phyloP scores from a whole-genome alignment of 2,113 vertebrate genomes.

The Parus major region DNA sequence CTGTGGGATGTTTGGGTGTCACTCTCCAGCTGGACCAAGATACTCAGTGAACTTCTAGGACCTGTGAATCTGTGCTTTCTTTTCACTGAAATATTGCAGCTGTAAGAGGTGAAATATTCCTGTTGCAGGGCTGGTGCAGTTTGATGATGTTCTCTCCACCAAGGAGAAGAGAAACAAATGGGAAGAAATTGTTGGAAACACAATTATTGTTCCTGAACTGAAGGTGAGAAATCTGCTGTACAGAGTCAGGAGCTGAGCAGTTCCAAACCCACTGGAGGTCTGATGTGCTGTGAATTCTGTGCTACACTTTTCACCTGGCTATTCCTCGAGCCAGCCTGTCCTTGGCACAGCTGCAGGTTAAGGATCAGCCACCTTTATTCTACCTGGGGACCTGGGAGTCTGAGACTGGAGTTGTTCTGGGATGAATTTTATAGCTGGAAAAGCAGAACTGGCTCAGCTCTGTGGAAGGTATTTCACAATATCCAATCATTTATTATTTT shows the following conservation, averaged over 20 bases:
- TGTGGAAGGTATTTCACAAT: not conserved
- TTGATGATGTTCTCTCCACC: constrained; percentile 72
- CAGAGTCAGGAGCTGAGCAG: not conserved
- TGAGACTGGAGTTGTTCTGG: not conserved
- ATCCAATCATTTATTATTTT: not conserved
- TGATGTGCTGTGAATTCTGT: not conserved
- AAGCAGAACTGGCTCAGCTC: not conserved
- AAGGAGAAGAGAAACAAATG: constrained; percentile 85
- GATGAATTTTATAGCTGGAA: not conserved
- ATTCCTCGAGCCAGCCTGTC: not conserved
- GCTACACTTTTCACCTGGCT: not conserved
- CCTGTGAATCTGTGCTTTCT: not conserved
- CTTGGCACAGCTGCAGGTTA: not conserved
- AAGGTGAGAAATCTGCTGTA: constrained; percentile 71
- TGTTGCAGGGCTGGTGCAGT: constrained; percentile 68
- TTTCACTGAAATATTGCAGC: not conserved
- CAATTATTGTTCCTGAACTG: constrained; percentile 76
- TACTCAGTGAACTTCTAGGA: not conserved
- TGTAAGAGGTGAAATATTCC: not conserved
- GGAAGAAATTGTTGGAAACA: constrained; percentile 76
- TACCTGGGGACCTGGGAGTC: not conserved
- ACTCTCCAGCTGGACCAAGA: not conserved
- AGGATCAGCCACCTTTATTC: not conserved
- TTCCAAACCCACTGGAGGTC: not conserved
- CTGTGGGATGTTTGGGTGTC: not conserved